Base-by-base conservation (phyloP, 2,797 vertebrate species). In the Danio albolineatus region DNA sequence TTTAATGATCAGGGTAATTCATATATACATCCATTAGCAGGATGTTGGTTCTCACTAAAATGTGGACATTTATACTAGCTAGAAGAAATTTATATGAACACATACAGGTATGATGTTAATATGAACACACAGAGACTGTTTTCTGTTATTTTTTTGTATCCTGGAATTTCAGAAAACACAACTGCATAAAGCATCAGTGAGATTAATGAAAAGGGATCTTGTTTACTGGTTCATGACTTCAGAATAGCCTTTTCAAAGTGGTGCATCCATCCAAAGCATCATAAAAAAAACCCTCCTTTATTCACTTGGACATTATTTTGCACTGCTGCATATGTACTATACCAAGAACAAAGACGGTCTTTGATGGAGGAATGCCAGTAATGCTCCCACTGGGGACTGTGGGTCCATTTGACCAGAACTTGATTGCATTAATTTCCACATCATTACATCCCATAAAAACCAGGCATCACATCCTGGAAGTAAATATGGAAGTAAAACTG, bases 1-100 rank as follows among this genome's bases (percentile, higher is more conserved):
- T 90, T n/a, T 89, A 89, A 87, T 88, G 79, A 84, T 74, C 89
- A 84, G 83, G 56, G 73, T 88, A 90, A 92, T 92, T 87, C 89
- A 84, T 54, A 59, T 51, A 71, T 79, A 82, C 41, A 76, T 84
- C 80, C 41, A 46, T 85, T 83, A 84, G 74, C 38, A 72, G 48
- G 75, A 71, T 78, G 77, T 76, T 21, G 73, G 60, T 70, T 79
- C 82, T 76, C 46, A 73, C 72, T 7, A 2, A 36, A 39, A 71
- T 49, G 80, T 19, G 7, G 70, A 51, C 64, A 48, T 85, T 61
- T 79, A 39, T 79, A 16, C 54, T 38, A 16, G 60, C 21, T 49
- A 46, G 0, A 73, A 59, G 14, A 12, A 54, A 0, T 54, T 72
- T 9, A 19, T 21, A 72, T 48, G 6, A 46, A 28, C 14, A 41